Conservation (phyloP, 1,140 invertebrate genomes). For the Lethocerus indicus region DNA sequence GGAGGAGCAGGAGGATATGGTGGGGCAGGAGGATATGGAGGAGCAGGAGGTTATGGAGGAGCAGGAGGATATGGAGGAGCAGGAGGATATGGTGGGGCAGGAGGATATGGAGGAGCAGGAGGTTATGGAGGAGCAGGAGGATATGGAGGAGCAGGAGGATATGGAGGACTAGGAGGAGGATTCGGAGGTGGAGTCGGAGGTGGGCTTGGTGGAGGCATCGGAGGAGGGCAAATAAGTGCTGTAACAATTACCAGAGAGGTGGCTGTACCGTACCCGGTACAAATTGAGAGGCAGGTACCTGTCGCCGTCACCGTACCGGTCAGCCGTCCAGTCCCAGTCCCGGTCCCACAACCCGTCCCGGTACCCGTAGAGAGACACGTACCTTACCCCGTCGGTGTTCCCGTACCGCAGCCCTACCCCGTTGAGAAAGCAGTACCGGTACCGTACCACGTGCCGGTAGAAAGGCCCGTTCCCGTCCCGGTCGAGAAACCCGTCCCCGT, state of each 20-base stretch:
- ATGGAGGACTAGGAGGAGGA: neutral
- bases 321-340: slow-evolving; percentile 2
- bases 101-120: neutral
- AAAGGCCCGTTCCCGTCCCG: slow-evolving; percentile 5
- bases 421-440: slow-evolving; percentile 8
- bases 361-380: slow-evolving; percentile 6
- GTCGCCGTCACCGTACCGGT: slow-evolving; percentile 7
- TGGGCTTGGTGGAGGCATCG: neutral
- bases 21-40: neutral
- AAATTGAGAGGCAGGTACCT: slow-evolving; percentile 2
- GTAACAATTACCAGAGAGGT: neutral
- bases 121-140: neutral
- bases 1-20: too few relatives aligned
- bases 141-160: neutral
- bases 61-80: too few relatives aligned
- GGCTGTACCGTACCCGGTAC: slow-evolving; percentile 6
- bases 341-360: slow-evolving; percentile 8
- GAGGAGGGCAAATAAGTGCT: neutral
- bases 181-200: neutral
- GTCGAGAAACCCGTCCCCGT: slow-evolving; percentile 5
- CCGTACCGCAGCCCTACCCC: slow-evolving; percentile 8
- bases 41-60: neutral
- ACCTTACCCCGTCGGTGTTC: slow-evolving; percentile 3
- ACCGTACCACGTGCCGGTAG: slow-evolving; percentile 5
- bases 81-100: too few relatives aligned